A percentile compares a stretch with the other conserved stretches of the same genome.
These are phyloP conservation scores for Ovis aries DNA, from an alignment of 2,113 vertebrate genomes.

Conservation along the genomic window ARS-UI_Ramb_v3.0 NC_056057.1:98541001-98541500, in stretches of 20 bases:
- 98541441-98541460: not conserved
- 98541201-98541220: not conserved
- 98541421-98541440: not conserved
- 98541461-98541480: not conserved
- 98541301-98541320: not conserved
- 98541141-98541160: fast-evolving
- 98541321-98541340: not conserved
- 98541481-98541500: not conserved
- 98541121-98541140: not conserved
- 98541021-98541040: not conserved
- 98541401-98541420: not conserved
- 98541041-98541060: not conserved
- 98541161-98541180: not conserved
- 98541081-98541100: no score
- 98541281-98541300: not conserved
- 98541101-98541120: fast-evolving
- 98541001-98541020: not conserved
- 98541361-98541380: not conserved
- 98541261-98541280: not conserved
- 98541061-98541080: not conserved
- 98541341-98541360: not conserved
- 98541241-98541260: not conserved
- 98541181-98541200: not conserved
- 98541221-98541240: not conserved
- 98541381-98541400: not conserved